Conservation (phyloP, 2,113 vertebrate genomes). For the Emydocephalus ijimae region DNA sequence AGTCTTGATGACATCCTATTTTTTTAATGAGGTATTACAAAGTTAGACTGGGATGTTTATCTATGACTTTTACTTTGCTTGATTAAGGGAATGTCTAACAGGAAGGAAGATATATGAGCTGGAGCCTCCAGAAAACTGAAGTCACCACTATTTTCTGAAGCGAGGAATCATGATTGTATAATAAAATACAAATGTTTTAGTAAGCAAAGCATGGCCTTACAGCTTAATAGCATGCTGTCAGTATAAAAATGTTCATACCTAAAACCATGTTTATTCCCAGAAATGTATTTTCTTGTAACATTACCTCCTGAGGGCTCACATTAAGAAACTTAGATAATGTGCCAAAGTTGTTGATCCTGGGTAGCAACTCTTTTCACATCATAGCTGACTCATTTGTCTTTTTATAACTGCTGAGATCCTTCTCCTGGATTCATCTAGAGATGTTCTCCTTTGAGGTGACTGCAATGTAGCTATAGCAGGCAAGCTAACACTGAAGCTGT, state of each 20-base stretch:
- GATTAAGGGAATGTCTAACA: background rate
- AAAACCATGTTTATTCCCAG: fast-evolving
- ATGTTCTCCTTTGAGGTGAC: slow-evolving; percentile 46
- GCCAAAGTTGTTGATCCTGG: fast-evolving
- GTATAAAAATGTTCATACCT: background rate
- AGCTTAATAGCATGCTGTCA: background rate
- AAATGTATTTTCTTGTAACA: background rate
- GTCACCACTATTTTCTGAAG: background rate
- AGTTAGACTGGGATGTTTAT: background rate
- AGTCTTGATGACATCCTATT: background rate
- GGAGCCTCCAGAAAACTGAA: background rate
- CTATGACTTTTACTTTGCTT: background rate
- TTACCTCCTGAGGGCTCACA: fast-evolving
- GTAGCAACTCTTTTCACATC: background rate
- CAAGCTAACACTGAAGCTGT: background rate
- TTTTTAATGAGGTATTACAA: background rate
- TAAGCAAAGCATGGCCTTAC: background rate
- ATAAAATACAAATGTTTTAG: background rate
- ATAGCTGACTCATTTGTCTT: slow-evolving; percentile 64
- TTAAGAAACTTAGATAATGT: fast-evolving
- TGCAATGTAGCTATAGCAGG: slow-evolving; percentile 43
- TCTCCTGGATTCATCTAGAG: slow-evolving; percentile 52
- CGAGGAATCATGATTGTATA: slow-evolving; percentile 12
- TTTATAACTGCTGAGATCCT: slow-evolving; percentile 50
- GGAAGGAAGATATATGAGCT: background rate